Base-by-base conservation (phyloP, 2,888 invertebrate species). In the Hyposoter dolosus region DNA sequence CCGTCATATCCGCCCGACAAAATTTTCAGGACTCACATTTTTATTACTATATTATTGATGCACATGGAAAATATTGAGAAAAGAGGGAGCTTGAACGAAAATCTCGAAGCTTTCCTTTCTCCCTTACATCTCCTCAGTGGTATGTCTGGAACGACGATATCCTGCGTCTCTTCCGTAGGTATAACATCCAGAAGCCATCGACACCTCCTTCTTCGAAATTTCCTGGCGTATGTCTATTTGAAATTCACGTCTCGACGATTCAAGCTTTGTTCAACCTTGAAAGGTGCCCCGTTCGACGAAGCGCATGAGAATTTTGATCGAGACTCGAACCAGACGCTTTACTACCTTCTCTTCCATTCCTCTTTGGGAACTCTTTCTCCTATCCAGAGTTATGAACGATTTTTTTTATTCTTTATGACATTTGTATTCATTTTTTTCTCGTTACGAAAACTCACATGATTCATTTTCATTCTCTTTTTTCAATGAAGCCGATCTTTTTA, bases 231-330 rank as follows among this genome's bases (percentile, higher is more conserved):
- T 69, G 82, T 83, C 76, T 83, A 72, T 85, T 83, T 76, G 69
- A 83, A 83, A 85, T 80, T 76, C 76, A 80, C 82, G 79, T 45
- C 72, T 83, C 79, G 80, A 66, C 56, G 69, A 80, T 76, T 83
- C 85, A 45, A 79, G 75, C 79, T 77, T 71, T 85, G 85, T 80
- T 76, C 79, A 85, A 83, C 79, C 71, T 72, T 76, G 85, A 80
- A 76, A 71, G 82, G 65, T 66, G 65, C 56, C 66, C 60, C 56
- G 45, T 72, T 76, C 83, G 71, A 79, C 71, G 75, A 65, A 47
- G 76, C 79, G 83, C 56, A 60, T 28, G 56, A 75, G 76, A 85
- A 83, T 85, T 85, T 85, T 85, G 82, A 85, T 82, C 78, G 82
- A 68, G 81, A 76, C 32, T 60, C 66, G 56, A 47, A 82, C n/a